Evolutionary conservation across 2,797 vertebrate genomes (phyloP).

Genomic region (Chelmon rostratus): DNA sequence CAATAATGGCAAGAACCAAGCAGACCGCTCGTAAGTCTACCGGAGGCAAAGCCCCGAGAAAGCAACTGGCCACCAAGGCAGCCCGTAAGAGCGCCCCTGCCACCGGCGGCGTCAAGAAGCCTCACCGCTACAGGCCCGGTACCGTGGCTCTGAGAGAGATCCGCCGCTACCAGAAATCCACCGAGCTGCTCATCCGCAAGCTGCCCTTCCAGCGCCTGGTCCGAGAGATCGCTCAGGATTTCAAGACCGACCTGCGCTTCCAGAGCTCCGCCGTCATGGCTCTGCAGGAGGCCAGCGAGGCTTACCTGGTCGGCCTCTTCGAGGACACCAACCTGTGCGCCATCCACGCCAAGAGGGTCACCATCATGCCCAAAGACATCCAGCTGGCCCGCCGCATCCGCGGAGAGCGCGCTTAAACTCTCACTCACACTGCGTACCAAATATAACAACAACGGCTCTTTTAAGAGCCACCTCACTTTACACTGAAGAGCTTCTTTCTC

Average conservation of each 20-base stretch:
- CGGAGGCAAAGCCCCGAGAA: too few relatives aligned
- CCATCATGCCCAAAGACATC: conserved; percentile 26
- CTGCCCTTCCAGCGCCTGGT: conserved; percentile 15
- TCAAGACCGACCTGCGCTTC: conserved; percentile 20
- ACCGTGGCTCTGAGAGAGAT: not conserved
- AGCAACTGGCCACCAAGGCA: too few relatives aligned
- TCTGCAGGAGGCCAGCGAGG: conserved; percentile 20
- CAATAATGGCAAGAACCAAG: too few relatives aligned
- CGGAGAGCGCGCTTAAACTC: too few relatives aligned
- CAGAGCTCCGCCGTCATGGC: conserved; percentile 23
- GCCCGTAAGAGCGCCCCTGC: too few relatives aligned
- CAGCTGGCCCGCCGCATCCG: conserved; percentile 6
- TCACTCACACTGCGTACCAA: too few relatives aligned
- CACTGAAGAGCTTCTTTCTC: too few relatives aligned
- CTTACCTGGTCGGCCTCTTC: not conserved
- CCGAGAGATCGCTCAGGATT: not conserved
- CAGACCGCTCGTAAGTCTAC: too few relatives aligned
- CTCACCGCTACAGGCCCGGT: too few relatives aligned
- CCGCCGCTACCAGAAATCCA: not conserved
- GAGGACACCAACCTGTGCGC: conserved; percentile 6
- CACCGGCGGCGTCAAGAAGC: too few relatives aligned
- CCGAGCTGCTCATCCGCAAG: not conserved
- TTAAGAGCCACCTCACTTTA: too few relatives aligned
- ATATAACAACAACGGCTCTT: too few relatives aligned
- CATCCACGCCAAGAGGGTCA: conserved; percentile 18